Base-by-base conservation (phyloP, 2,113 vertebrate species). In the Rynchops niger region DNA sequence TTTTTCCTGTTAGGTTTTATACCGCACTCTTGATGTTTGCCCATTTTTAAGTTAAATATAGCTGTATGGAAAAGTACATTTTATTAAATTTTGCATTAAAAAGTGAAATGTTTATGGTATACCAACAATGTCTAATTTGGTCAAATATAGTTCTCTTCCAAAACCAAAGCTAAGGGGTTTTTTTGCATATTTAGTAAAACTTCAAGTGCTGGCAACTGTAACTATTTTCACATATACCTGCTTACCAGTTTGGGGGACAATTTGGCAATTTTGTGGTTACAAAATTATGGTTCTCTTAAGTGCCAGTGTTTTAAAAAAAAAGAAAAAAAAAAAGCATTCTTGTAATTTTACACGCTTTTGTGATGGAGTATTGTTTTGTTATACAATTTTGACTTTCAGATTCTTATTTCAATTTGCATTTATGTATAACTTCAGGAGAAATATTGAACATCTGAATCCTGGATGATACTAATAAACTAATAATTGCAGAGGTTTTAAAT, bases 401-500 rank as follows among this genome's bases (percentile, higher is more conserved):
- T 98, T 98, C 97, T 98, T 98, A 98, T 97, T 98, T 98, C 98
- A 97, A 98, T 98, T 98, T 98, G 98, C 98, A 97, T 98, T 98
- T 97, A 98, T 98, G 98, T 98, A 97, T 97, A 98, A 98, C 97
- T 98, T 98, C 97, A 98, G 98, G 98, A 98, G 91, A 97, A 98
- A 97, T 98, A 98, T 86, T 98, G 98, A 98, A 98, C 98, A 98
- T 97, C 98, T 98, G 97, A 98, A 98, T 98, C 98, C 98, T 98
- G 98, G 96, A 98, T 98, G 97, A 98, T 98, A 98, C 98, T 98
- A 98, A 98, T 98, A 98, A 98, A 98, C 97, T 98, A 98, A 98
- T 98, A 98, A 98, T 98, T 98, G 97, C 98, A 98, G 98, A 98
- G 98, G 98, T 98, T 98, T 98, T 98, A 98, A 98, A 98, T 97